phyloP scores from a whole-genome alignment of 2,113 vertebrate species.

The Typhlomys cinereus region DNA sequence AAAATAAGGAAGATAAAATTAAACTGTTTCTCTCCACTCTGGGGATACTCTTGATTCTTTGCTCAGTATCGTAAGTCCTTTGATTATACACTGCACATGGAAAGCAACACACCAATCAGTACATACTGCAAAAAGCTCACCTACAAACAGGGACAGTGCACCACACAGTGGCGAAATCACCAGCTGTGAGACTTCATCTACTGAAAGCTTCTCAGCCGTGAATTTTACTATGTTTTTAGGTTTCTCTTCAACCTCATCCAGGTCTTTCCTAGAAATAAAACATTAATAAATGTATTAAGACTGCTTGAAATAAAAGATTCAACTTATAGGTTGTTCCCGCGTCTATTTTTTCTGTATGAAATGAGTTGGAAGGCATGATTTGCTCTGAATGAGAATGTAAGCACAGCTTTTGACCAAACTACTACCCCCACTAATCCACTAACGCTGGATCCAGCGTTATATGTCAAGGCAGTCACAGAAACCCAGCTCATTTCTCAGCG shows the following conservation, averaged over 20 bases:
- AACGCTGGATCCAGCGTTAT: neutral
- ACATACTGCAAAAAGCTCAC: slow-evolving; percentile 80
- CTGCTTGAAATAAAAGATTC: neutral
- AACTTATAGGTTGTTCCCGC: neutral
- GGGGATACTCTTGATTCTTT: neutral
- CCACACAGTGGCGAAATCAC: slow-evolving; percentile 91
- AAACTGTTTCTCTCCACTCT: neutral
- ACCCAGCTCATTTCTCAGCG: neutral
- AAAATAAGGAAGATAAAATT: neutral
- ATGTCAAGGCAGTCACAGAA: neutral
- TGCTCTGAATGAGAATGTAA: neutral
- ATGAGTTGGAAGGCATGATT: neutral
- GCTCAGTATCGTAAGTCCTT: neutral
- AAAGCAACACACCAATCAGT: neutral
- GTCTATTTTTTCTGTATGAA: neutral
- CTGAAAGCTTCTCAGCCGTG: slow-evolving; percentile 87
- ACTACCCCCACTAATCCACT: neutral
- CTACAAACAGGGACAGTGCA: slow-evolving; percentile 93
- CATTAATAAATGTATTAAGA: neutral
- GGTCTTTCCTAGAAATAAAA: slow-evolving; percentile 67
- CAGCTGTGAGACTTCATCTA: slow-evolving; percentile 88
- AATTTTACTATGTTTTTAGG: slow-evolving; percentile 88
- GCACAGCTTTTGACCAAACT: neutral
- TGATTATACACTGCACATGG: neutral
- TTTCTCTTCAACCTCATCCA: slow-evolving; percentile 76